Evolutionary conservation across 2,888 invertebrate genomes (phyloP), one percentile per base, ranked within the genome.

Genomic region (Phytoseiulus persimilis): DNA sequence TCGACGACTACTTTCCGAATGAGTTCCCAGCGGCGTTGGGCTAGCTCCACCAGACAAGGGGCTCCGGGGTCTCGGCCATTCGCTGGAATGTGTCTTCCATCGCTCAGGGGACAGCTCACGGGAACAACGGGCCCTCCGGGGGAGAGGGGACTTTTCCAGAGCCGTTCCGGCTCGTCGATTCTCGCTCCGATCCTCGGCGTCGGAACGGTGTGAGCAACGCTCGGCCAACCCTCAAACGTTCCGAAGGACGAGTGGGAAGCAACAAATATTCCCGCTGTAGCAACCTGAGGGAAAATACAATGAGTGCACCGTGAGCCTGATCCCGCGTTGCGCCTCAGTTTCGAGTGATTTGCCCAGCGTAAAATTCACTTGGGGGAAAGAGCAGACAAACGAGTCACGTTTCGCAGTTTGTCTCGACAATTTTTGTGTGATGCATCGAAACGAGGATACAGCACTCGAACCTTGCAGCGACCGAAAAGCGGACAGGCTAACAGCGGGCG

Each of bases 1-100:
- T 65, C 65, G 65, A 65, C 65, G 65, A 65, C 65, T 65, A 65
- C 65, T 65, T 65, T 65, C 65, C 65, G 65, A 65, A 65, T 65
- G 65, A 65, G 65, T 28, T 65, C 65, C 18, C 65, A 18, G 23
- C 28, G 18, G 18, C 65, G 65, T 65, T 65, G 18, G 18, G 18
- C 65, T 6, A 14, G 65, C 65, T 18, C 65, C 18, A 6, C 28
- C 18, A 6, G 5, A 1, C 18, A 11, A 1, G 65, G 28, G 14
- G 18, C 11, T 65, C 18, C 18, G 14, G 65, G 28, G 65, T n/a
- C n/a, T n/a, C n/a, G 65, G 65, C 65, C 28, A 28, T 65, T 28
- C 18, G 65, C 65, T 65, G 65, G 18, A 65, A 65, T 65, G 65
- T 65, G 5, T 65, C 65, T 65, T 14, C 46, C 46, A 46, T 46